Evolutionary conservation across 2,888 invertebrate genomes (phyloP).

Genomic region (Physocephala rufipes): DNA sequence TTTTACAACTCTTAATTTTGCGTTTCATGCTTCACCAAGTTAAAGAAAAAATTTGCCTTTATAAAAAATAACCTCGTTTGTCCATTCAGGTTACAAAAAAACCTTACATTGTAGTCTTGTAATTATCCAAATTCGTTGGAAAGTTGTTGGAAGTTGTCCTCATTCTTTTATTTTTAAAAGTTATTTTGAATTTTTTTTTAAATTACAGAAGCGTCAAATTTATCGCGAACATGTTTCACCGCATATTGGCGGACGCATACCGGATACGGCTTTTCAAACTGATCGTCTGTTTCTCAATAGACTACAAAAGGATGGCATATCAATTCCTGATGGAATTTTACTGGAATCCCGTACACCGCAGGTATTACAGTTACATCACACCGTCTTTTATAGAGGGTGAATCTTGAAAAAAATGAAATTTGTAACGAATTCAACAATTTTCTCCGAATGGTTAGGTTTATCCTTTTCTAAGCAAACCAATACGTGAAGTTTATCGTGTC

Average conservation of each 20-base stretch:
- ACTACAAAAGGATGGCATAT: slow-evolving; percentile 71
- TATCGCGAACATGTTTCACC: slow-evolving; percentile 73
- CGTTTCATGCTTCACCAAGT: too few relatives aligned
- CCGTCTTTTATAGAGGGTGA: not conserved
- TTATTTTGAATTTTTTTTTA: slow-evolving; percentile 47
- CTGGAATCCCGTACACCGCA: slow-evolving; percentile 67
- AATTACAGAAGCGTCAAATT: slow-evolving; percentile 70
- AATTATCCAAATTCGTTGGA: too few relatives aligned
- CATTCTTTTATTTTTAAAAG: too few relatives aligned
- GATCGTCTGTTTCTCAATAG: slow-evolving; percentile 71
- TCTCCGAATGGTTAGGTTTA: slow-evolving; percentile 55
- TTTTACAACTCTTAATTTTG: too few relatives aligned
- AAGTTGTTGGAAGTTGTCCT: too few relatives aligned
- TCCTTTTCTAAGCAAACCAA: slow-evolving; percentile 59
- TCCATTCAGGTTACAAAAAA: too few relatives aligned
- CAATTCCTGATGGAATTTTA: slow-evolving; percentile 70
- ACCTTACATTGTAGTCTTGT: too few relatives aligned
- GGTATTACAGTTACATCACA: slow-evolving; percentile 45
- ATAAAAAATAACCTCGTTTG: too few relatives aligned
- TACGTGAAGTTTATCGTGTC: slow-evolving; percentile 64
- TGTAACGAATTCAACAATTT: not conserved
- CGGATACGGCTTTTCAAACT: slow-evolving; percentile 71
- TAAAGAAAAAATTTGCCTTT: too few relatives aligned
- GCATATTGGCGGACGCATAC: slow-evolving; percentile 72
- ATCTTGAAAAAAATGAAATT: not conserved